Base-by-base conservation (phyloP, 2,888 invertebrate species). In the Nemapogon koenigi region DNA sequence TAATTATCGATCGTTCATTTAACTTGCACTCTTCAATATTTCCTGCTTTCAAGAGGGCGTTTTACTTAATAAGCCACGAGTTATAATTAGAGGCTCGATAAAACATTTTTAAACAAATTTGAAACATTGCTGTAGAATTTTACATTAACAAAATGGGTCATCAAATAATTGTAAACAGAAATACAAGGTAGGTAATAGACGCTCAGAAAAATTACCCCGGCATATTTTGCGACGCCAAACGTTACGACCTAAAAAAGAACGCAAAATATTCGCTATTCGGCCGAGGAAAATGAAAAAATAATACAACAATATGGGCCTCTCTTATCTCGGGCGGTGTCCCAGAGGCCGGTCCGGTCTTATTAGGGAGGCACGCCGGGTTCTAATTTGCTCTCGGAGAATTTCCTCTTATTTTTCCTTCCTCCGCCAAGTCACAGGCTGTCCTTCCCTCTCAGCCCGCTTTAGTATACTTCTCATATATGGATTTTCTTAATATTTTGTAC, bases 311-410 rank as follows among this genome's bases (percentile, higher is more conserved):
- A 61, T 65, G 59, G 55, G 59, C 52, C 57, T 51, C 52, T 54
- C 13, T 60, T 70, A 70, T 67, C 64, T 37, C 59, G 49, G 44
- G 51, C 53, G 36, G 53, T 51, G 26, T 16, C 62, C 51, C 33
- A 33, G 19, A 18, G 33, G 37, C 16, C 56, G 62, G 69, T 64
- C 72, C 69, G 65, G 65, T 67, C 66, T 63, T 63, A 68, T 66
- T 64, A 63, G 61, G 55, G 50, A 57, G 57, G 49, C 53, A 47
- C 47, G 52, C 49, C 51, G 51, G 55, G 60, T 60, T 71, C 66
- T 75, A 72, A 73, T 75, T 72, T 73, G 61, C 61, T 57, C 55
- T 43, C 49, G 49, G 51, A 57, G 59, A 61, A 59, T 58, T 66
- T 60, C 55, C 57, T 61, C 60, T 62, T 62, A 62, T 63, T 65